Base-by-base conservation (phyloP, 2,888 invertebrate genomes). In the Oxyteleia sp. region DNA sequence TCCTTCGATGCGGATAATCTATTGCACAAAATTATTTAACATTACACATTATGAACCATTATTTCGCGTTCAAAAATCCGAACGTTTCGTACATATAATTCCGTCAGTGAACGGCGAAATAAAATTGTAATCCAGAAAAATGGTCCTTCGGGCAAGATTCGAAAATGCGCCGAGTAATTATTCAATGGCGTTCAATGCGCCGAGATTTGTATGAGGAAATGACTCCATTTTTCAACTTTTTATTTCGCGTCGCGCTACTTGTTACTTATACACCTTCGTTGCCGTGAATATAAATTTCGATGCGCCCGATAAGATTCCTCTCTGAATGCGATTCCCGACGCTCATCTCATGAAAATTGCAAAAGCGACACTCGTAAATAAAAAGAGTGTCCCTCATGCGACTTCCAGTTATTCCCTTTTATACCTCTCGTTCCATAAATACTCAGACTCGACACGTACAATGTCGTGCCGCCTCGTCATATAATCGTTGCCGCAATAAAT, bases 281-380 rank as follows among this genome's bases (percentile, higher is more conserved):
- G 41, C 75, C 35, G 69, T 63, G 75, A 75, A 82, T 76, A 82
- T 82, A 75, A 82, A 82, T 82, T 82, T 76, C 75, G 69, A 82
- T 82, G 75, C 82, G 57, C 57, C 71, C 82, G 69, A 75, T 68
- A 69, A 69, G 75, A 82, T 82, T 82, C 51, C 64, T 71, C 69
- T 76, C 71, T 69, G 75, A 75, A 82, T 74, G 32, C 81, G 61
- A 74, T 81, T 74, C 81, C 45, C 18, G 57, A 63, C 47, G 63
- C 69, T 82, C 75, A 69, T 75, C 82, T 82, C 82, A 76, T 82
- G 76, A 78, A 82, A 82, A 82, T 76, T 82, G 82, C 82, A 75
- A 71, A 47, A 75, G 66, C 66, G 47, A 75, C 75, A 82, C 71
- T 82, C 82, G 82, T 76, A 82, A 82, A 82, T 76, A 76, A 82